phyloP scores from a whole-genome alignment of 2,888 invertebrate genomes.

The Nasonovia ribisnigri region DNA sequence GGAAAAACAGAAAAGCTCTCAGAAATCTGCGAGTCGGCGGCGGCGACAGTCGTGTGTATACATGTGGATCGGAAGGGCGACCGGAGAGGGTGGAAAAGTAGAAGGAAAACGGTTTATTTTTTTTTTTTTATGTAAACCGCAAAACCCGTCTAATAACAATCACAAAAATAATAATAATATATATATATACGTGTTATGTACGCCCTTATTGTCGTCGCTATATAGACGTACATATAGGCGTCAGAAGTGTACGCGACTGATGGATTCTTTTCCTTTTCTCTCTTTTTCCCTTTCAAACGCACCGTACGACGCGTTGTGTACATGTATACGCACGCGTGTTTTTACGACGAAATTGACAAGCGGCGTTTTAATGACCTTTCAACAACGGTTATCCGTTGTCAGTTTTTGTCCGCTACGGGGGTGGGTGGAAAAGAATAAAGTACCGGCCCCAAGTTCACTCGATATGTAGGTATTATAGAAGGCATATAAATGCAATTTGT shows the following conservation, averaged over 20 bases:
- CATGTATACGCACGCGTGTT: slow-evolving; percentile 8
- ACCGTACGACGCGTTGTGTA: neutral
- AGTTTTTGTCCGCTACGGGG: neutral
- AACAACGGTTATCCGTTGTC: neutral
- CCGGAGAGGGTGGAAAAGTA: neutral
- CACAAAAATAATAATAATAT: slow-evolving; percentile 32
- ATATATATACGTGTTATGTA: neutral
- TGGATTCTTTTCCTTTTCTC: slow-evolving; percentile 33
- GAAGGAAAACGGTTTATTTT: slow-evolving; percentile 15
- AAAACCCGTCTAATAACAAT: slow-evolving; percentile 57
- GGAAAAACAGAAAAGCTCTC: slow-evolving; percentile 49
- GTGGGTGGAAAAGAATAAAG: neutral
- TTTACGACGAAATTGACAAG: slow-evolving; percentile 37
- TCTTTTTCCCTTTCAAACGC: slow-evolving; percentile 36
- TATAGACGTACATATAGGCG: neutral
- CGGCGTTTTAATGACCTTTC: slow-evolving; percentile 58
- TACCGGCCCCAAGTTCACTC: neutral
- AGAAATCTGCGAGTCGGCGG: neutral
- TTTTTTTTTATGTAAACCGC: slow-evolving; percentile 28
- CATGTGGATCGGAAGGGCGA: neutral
- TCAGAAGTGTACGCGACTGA: slow-evolving; percentile 6
- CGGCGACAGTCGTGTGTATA: neutral
- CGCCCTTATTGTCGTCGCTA: slow-evolving; percentile 1
- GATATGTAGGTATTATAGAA: neutral
- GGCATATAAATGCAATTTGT: neutral